Percentiles rank a stretch among this genome's conserved stretches.
Evolutionary conservation across 2,888 invertebrate species (phyloP).

Genomic region (Lycophotia porphyrea): DNA sequence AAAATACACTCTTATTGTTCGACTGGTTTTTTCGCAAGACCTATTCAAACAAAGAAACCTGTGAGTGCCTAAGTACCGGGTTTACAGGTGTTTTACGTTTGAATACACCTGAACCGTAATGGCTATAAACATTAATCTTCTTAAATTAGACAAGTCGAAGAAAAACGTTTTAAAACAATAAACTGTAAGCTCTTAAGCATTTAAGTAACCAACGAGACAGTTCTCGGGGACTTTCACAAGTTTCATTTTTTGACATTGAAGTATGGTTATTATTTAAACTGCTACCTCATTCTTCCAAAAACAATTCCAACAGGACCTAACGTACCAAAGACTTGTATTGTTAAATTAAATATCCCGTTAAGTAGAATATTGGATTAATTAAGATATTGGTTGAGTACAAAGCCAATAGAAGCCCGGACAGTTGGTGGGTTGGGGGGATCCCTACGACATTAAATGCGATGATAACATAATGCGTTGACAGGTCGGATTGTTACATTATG

Average conservation of each 20-base stretch:
- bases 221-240: conserved; percentile 42
- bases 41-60: conserved; percentile 81
- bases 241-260: conserved; percentile 48
- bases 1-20: conserved; percentile 84
- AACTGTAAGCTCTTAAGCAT: conserved; percentile 33
- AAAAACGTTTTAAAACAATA: conserved; percentile 45
- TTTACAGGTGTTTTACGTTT: conserved; percentile 68
- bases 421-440: conserved; percentile 64
- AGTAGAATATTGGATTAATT: conserved; percentile 51
- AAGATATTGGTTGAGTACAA: conserved; percentile 54
- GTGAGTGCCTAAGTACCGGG: conserved; percentile 67
- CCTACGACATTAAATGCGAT: conserved; percentile 70
- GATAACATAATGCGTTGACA: conserved; percentile 73
- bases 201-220: conserved; percentile 33
- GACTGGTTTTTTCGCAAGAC: conserved; percentile 83
- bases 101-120: conserved; percentile 58
- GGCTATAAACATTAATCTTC: conserved; percentile 53
- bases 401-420: conserved; percentile 48
- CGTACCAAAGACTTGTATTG: conserved; percentile 3
- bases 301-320: conserved; percentile 7
- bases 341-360: conserved; percentile 29
- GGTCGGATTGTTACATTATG: conserved; percentile 74
- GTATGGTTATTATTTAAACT: conserved; percentile 38
- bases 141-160: conserved; percentile 34
- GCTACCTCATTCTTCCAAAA: conserved; percentile 22